Evolutionary conservation across 2,797 vertebrate genomes (phyloP).

Genomic region (Falco novaeseelandiae): DNA sequence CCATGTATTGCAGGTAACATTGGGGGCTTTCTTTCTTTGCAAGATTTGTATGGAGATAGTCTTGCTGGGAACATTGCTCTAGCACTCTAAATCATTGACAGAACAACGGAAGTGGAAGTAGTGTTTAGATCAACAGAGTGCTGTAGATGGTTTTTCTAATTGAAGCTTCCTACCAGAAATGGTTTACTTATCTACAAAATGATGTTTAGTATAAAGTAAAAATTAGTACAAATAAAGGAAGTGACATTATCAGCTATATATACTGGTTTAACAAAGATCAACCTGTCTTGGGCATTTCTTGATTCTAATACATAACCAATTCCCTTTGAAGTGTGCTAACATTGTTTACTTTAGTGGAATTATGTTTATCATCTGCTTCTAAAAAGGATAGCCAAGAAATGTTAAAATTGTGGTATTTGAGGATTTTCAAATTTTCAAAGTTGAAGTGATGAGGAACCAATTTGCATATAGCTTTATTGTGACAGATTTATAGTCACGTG

Average conservation of each 20-base stretch:
- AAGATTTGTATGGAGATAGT: neutral
- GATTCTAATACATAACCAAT: neutral
- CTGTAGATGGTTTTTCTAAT: neutral
- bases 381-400: neutral
- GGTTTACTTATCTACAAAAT: neutral
- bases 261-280: neutral
- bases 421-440: neutral
- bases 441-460: neutral
- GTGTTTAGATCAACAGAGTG: neutral
- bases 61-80: neutral
- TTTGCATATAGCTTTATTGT: neutral
- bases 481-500: neutral
- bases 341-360: neutral
- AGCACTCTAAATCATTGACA: neutral
- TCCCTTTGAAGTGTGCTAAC: neutral
- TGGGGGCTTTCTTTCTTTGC: neutral
- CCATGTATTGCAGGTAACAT: conserved; percentile 41
- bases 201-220: neutral
- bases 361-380: neutral
- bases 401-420: neutral
- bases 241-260: neutral
- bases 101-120: neutral
- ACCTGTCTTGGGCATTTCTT: neutral
- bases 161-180: neutral
- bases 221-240: neutral